phyloP scores from a whole-genome alignment of 2,113 vertebrate species.

The Murina feae region DNA sequence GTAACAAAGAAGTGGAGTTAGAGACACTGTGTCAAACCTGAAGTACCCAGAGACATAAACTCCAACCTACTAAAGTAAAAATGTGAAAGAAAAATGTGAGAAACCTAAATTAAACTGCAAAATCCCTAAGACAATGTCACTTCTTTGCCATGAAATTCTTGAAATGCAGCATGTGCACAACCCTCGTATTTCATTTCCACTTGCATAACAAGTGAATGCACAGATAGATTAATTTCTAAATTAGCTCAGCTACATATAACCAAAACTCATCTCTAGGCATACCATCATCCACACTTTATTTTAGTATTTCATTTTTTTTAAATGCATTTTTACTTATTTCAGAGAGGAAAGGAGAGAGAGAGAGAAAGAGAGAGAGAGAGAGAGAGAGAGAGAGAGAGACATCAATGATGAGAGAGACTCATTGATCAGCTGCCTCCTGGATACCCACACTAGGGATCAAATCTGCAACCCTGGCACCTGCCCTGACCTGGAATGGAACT shows the following conservation, averaged over 20 bases:
- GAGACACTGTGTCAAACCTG: neutral
- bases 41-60: neutral
- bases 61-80: neutral
- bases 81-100: neutral
- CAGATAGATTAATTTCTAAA: neutral
- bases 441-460: too few species aligned
- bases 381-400: too few species aligned
- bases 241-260: neutral
- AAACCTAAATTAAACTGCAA: neutral
- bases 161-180: neutral
- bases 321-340: too few species aligned
- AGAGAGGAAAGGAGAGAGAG: too few species aligned
- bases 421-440: too few species aligned
- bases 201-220: neutral
- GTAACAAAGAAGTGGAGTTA: neutral
- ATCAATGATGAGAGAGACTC: too few species aligned
- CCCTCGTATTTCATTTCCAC: neutral
- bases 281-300: neutral
- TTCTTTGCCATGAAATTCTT: neutral
- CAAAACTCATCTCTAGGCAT: neutral
- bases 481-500: too few species aligned
- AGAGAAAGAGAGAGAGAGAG: too few species aligned
- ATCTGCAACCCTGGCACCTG: too few species aligned
- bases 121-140: neutral
- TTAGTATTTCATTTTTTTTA: too few species aligned